Conservation (phyloP, 1,140 invertebrate species). For the Heliconius eleuchia region DNA sequence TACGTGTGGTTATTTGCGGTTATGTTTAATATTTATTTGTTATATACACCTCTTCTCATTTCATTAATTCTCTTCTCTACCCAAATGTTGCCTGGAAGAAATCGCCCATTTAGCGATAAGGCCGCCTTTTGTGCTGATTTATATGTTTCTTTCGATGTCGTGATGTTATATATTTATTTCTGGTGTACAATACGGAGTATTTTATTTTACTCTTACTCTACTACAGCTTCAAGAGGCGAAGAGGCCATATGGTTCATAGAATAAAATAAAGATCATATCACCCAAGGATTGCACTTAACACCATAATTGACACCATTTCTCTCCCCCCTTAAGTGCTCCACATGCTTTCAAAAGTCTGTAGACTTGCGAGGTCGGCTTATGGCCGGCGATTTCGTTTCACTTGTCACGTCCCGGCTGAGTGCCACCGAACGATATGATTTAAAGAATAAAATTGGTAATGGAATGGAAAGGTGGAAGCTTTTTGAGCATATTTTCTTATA, state of each 20-base stretch:
- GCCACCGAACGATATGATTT: conserved; percentile 65
- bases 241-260: neutral
- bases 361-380: conserved; percentile 73
- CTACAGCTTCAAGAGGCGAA: neutral
- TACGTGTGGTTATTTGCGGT: no score
- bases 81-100: no score
- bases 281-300: conserved; percentile 63
- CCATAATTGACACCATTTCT: conserved; percentile 78
- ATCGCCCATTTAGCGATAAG: no score
- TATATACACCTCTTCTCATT: no score
- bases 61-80: no score
- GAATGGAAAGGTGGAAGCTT: conserved; percentile 59
- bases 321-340: conserved; percentile 73
- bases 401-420: conserved; percentile 75
- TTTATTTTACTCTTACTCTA: neutral
- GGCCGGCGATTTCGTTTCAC: conserved; percentile 75
- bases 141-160: no score
- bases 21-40: no score
- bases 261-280: conserved; percentile 49
- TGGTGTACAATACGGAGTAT: no score
- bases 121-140: no score
- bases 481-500: conserved; percentile 38
- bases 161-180: no score
- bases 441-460: conserved; percentile 78
- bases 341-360: conserved; percentile 65